Evolutionary conservation across 2,797 vertebrate species (phyloP), one percentile per base, ranked within the genome.

Genomic region (Myoxocephalus aenaeus): DNA sequence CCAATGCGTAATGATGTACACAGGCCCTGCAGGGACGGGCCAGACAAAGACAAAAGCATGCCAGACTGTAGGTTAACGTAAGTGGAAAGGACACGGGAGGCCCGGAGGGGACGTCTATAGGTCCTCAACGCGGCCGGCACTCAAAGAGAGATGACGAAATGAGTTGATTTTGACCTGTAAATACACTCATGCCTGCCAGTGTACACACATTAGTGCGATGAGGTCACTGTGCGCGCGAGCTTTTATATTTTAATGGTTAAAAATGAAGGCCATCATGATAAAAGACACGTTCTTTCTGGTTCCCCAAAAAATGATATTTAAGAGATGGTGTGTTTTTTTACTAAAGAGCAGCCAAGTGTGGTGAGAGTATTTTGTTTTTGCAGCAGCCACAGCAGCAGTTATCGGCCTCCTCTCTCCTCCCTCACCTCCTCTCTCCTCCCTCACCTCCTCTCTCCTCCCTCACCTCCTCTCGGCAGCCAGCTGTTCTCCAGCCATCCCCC

Each of bases 21-120:
- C 7, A 51, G 10, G 65, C 75, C 90, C 82, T 79, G 74, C 80
- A 66, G 89, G 84, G 86, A 82, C 67, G 29, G 65, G 66, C 66
- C 82, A 87, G 87, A 82, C 84, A 82, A 62, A 87, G 79, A 88
- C 76, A 70, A 87, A 85, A 75, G 48, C 77, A 70, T 59, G 81
- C 25, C 86, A 84, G 83, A 86, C 74, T 87, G 71, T 58, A 69
- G 69, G 64, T 77, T 90, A 79, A 87, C 87, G 68, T 83, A 80
- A 90, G 65, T 80, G 83, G 80, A 91, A 79, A 73, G 84, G 86
- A 90, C 86, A 69, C 5, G 32, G 34, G 51, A 72, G 38, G 80
- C 83, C 85, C 57, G 48, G 65, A 48, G 86, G 80, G 75, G 50
- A n/a, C 53, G 27, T 14, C 36, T 71, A 34, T 62, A 22, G 61